Evolutionary conservation across 2,888 invertebrate genomes (phyloP).

Genomic region (Scaptomyza polygonia): DNA sequence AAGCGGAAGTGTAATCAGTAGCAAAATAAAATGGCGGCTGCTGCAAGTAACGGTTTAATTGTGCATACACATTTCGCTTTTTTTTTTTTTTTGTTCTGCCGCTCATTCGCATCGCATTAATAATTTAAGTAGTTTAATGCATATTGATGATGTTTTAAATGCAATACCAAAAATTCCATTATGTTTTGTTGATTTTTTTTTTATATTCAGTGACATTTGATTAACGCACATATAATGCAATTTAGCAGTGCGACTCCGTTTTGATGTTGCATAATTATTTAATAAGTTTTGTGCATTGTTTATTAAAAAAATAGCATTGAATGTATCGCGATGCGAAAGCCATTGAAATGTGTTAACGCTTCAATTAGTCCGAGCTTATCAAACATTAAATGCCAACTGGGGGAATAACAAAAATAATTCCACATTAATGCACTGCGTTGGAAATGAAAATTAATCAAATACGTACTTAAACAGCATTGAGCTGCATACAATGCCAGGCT

Average conservation of each 20-base stretch:
- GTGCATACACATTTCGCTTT: constrained; percentile 15
- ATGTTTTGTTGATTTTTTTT: neutral
- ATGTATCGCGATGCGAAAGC: constrained; percentile 19
- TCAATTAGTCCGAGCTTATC: constrained; percentile 62
- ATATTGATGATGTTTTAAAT: constrained; percentile 70
- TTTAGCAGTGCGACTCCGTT: constrained; percentile 48
- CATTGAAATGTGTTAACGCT: constrained; percentile 72
- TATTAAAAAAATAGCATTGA: constrained; percentile 42
- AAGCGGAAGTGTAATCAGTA: constrained; percentile 74
- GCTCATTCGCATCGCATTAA: constrained; percentile 46
- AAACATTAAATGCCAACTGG: constrained; percentile 16
- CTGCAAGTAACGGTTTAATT: constrained; percentile 49
- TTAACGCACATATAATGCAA: constrained; percentile 67
- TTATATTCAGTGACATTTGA: constrained; percentile 57
- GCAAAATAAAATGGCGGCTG: constrained; percentile 39
- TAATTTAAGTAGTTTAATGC: constrained; percentile 70
- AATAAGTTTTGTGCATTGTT: constrained; percentile 59
- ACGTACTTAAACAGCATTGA: constrained; percentile 13
- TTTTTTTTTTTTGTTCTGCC: constrained; percentile 4
- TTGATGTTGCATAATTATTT: constrained; percentile 58
- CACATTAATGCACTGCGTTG: constrained; percentile 59
- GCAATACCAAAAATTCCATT: constrained; percentile 18
- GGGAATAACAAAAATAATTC: constrained; percentile 59
- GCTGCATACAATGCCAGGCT: neutral
- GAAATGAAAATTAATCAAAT: constrained; percentile 41